Conservation (phyloP, 2,797 vertebrate species). For the Echiichthys vipera region DNA sequence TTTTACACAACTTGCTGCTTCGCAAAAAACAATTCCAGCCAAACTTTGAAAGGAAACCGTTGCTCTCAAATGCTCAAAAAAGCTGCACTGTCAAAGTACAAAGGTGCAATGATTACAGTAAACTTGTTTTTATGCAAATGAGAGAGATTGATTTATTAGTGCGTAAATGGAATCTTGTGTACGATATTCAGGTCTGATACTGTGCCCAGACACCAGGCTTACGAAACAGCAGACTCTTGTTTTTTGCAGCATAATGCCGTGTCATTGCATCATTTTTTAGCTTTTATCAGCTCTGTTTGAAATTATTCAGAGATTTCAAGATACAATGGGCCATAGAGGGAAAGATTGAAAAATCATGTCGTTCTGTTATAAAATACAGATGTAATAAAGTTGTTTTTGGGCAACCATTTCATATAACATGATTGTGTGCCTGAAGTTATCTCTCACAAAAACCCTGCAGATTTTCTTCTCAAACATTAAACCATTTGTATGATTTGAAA, state of each 20-base stretch:
- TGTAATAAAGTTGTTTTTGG: constrained; percentile 12
- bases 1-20: too few relatives aligned
- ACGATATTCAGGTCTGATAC: not conserved
- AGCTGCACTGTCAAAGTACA: not conserved
- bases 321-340: not conserved
- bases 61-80: too few relatives aligned
- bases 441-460: not conserved
- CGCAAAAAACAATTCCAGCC: not conserved
- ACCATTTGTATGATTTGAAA: not conserved
- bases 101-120: not conserved
- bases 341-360: not conserved
- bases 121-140: not conserved
- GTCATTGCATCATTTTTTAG: not conserved
- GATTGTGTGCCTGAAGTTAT: not conserved
- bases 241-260: not conserved
- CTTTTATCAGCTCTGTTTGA: constrained; percentile 14
- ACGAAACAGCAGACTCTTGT: not conserved
- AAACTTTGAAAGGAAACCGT: not conserved
- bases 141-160: not conserved
- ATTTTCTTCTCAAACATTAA: constrained; percentile 13
- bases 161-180: not conserved
- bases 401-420: constrained; percentile 32
- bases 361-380: constrained; percentile 36
- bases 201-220: not conserved
- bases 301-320: constrained; percentile 8